Conservation (phyloP, 2,888 invertebrate genomes). For the Aspidiotus destructor region DNA sequence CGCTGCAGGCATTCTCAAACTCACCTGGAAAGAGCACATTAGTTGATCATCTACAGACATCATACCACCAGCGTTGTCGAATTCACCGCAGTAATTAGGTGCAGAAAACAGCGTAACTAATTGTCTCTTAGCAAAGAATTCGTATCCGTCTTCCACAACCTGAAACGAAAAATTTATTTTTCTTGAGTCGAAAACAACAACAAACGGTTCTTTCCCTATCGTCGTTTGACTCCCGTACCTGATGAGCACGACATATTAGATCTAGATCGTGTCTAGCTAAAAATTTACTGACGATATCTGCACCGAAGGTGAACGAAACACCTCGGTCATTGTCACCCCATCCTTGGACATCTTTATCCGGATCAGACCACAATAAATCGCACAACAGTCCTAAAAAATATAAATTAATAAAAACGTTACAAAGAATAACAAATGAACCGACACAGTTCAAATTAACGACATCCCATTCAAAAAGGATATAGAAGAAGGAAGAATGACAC, state of each 20-base stretch:
- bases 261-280: conserved; percentile 93
- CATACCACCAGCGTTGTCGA: conserved; percentile 98
- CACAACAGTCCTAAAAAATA: conserved; percentile 67
- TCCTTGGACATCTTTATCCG: conserved; percentile 87
- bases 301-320: conserved; percentile 96
- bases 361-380: conserved; percentile 95
- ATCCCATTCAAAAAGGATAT: too few species aligned
- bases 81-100: conserved; percentile 96
- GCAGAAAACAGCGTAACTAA: conserved; percentile 98
- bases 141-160: conserved; percentile 98
- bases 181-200: too few species aligned
- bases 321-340: conserved; percentile 98
- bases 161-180: conserved; percentile 40
- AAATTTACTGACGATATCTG: conserved; percentile 93
- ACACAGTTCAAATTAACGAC: not conserved
- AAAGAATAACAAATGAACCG: conserved; percentile 1
- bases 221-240: conserved; percentile 48
- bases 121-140: conserved; percentile 97
- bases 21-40: conserved; percentile 98
- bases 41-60: conserved; percentile 98
- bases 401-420: not conserved
- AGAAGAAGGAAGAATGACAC: not conserved
- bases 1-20: conserved; percentile 11
- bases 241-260: conserved; percentile 94
- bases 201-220: not conserved